Percentiles rank a stretch among this genome's conserved stretches.
Evolutionary conservation across 2,113 vertebrate species (phyloP).

Genomic region (Cebus imitator): DNA sequence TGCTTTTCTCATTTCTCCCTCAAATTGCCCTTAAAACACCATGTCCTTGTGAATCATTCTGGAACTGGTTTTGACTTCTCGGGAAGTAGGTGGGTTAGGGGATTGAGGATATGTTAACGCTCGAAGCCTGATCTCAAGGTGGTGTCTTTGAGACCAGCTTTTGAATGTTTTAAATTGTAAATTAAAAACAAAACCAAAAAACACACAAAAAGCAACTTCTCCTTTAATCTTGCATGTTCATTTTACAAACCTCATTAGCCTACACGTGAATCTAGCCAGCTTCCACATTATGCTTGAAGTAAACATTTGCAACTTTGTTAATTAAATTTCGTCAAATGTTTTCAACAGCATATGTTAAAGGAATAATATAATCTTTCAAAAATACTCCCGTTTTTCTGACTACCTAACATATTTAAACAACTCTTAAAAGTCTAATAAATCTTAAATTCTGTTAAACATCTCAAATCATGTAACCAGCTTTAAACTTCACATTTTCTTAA

Average conservation of each 20-base stretch:
- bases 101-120: neutral
- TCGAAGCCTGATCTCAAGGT: too few species aligned
- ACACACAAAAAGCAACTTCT: neutral
- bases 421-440: neutral
- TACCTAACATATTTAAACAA: neutral
- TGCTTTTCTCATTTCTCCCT: neutral
- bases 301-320: neutral
- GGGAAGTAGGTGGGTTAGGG: too few species aligned
- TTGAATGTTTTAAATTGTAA: neutral
- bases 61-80: too few species aligned
- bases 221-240: neutral
- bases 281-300: neutral
- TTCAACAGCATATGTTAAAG: neutral
- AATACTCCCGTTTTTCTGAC: neutral
- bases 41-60: accelerated
- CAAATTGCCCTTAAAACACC: neutral
- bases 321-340: neutral
- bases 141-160: neutral
- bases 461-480: neutral
- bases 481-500: neutral
- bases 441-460: neutral
- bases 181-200: neutral
- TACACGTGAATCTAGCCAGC: neutral
- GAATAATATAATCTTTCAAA: neutral
- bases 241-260: neutral